phyloP scores from a whole-genome alignment of 2,797 vertebrate genomes.

The Gallinago nigripennis region DNA sequence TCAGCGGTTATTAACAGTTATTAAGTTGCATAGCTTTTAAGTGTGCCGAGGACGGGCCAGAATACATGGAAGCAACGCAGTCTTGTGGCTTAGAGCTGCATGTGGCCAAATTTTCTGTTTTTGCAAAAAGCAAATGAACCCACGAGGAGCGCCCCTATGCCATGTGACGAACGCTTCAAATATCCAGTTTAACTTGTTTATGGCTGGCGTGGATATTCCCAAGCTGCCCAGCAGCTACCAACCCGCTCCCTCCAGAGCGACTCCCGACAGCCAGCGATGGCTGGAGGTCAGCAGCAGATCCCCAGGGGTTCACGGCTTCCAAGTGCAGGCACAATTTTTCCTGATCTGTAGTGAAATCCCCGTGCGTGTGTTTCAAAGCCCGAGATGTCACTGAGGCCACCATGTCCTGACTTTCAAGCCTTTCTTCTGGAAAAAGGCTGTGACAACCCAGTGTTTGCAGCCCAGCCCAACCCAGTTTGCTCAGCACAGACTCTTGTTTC shows the following conservation, averaged over 20 bases:
- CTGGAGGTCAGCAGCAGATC: neutral
- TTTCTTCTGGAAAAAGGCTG: neutral
- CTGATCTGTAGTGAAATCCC: neutral
- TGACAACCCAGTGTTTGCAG: neutral
- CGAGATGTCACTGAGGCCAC: neutral
- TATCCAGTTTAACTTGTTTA: slow-evolving; percentile 37
- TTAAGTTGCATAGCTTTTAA: slow-evolving; percentile 35
- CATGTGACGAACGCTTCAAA: neutral
- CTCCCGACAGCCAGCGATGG: rapidly evolving
- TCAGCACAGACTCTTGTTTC: slow-evolving; percentile 30
- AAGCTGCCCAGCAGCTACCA: neutral
- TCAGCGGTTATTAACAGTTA: slow-evolving; percentile 39
- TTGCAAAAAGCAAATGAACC: slow-evolving; percentile 28
- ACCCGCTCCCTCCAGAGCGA: rapidly evolving
- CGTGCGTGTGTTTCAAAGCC: neutral
- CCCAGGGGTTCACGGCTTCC: rapidly evolving
- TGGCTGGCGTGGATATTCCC: neutral
- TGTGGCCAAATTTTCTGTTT: slow-evolving; percentile 14
- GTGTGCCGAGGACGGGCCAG: neutral
- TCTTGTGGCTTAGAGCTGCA: neutral
- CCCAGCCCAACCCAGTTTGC: neutral
- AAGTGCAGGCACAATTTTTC: neutral
- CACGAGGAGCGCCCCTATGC: slow-evolving; percentile 31
- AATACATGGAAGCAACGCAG: neutral
- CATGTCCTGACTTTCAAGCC: neutral